phyloP scores from a whole-genome alignment of 2,113 vertebrate genomes.

The Phrynocephalus versicolor region DNA sequence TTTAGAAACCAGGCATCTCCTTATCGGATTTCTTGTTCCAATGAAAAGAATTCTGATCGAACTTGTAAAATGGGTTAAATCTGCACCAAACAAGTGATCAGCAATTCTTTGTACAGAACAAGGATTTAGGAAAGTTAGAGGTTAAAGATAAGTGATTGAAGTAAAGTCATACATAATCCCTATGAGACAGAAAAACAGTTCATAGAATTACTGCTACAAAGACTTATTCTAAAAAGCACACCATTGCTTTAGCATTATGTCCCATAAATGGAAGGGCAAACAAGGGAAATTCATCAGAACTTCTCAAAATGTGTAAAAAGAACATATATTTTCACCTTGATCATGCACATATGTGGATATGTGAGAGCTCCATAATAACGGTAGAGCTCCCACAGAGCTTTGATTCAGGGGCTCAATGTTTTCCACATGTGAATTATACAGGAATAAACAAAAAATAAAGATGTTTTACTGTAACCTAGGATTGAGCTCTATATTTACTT shows the following conservation, averaged over 20 bases:
- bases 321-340: not conserved
- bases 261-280: conserved; percentile 41
- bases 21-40: conserved; percentile 22
- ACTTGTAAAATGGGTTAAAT: conserved; percentile 48
- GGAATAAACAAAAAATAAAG: not conserved
- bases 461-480: not conserved
- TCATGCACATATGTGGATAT: not conserved
- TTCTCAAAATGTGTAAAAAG: conserved; percentile 28
- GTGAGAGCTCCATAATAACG: not conserved
- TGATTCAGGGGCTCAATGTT: not conserved
- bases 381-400: not conserved
- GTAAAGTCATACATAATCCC: conserved; percentile 5
- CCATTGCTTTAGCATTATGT: conserved; percentile 12
- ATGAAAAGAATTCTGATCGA: conserved; percentile 50
- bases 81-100: conserved; percentile 33
- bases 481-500: not conserved
- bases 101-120: conserved; percentile 29
- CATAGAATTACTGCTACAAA: conserved; percentile 22
- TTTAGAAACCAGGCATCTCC: conserved; percentile 25
- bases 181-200: conserved; percentile 10
- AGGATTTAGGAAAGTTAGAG: not conserved
- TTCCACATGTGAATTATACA: not conserved
- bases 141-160: not conserved
- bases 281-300: conserved; percentile 32
- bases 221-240: conserved; percentile 28